Evolutionary conservation across 2,113 vertebrate species (phyloP).

Genomic region (Lampris incognitus): DNA sequence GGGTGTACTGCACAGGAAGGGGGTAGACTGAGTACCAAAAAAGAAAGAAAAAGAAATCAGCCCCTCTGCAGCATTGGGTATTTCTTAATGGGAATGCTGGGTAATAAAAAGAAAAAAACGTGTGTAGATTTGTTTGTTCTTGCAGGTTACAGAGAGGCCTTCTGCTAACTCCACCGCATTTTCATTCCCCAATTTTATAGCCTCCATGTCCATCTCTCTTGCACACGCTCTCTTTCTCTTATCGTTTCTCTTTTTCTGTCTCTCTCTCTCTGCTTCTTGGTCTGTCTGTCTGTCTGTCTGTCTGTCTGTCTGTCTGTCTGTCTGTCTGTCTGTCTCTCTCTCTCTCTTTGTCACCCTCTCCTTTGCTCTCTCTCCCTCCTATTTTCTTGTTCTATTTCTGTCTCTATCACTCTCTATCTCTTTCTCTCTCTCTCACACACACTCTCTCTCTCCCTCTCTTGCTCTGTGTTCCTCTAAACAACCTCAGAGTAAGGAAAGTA

Average conservation of each 20-base stretch:
- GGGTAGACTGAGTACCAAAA: too few relatives aligned
- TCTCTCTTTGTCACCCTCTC: neutral
- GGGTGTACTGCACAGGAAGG: neutral
- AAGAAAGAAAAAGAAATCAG: neutral
- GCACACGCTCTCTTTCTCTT: neutral
- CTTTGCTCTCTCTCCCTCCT: neutral
- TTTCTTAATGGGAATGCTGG: neutral
- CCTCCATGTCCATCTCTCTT: neutral
- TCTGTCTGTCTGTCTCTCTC: neutral
- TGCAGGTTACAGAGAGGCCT: neutral
- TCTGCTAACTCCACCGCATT: neutral
- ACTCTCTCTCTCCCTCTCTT: neutral
- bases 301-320: neutral
- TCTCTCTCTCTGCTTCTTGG: neutral
- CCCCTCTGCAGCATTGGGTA: neutral
- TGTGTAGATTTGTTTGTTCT: neutral
- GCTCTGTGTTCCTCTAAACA: neutral
- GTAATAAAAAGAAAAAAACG: neutral
- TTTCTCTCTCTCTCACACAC: neutral
- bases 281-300: neutral
- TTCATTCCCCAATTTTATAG: neutral
- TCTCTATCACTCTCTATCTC: neutral
- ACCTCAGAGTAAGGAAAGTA: slow-evolving; percentile 16
- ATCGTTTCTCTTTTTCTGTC: neutral
- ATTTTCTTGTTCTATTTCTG: neutral